Conservation (phyloP, 2,888 invertebrate genomes). For the Platynereis dumerilii region DNA sequence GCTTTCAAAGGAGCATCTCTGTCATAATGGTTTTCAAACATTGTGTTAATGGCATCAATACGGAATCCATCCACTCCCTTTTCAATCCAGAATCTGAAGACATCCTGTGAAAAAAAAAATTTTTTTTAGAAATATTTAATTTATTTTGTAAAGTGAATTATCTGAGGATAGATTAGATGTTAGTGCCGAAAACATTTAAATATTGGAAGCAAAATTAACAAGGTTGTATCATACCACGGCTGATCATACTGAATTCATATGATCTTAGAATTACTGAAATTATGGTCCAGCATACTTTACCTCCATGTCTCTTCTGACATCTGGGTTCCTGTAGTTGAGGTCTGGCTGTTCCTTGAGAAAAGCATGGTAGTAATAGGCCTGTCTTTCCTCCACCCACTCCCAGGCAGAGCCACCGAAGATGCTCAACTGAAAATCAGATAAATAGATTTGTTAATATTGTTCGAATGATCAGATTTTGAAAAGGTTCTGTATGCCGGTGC, state of each 20-base stretch:
- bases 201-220: no score
- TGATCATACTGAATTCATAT: no score
- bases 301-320: slow-evolving; percentile 51
- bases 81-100: slow-evolving; percentile 70
- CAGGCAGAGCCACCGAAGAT: slow-evolving; percentile 77
- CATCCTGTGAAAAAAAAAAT: slow-evolving; percentile 20
- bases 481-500: no score
- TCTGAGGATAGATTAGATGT: no score
- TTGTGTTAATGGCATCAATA: slow-evolving; percentile 78
- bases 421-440: slow-evolving; percentile 59
- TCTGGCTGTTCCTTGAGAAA: slow-evolving; percentile 76
- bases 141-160: no score
- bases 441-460: neutral
- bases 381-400: slow-evolving; percentile 72
- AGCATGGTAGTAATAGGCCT: slow-evolving; percentile 81
- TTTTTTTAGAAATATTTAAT: no score
- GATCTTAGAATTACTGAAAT: no score
- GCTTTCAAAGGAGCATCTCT: slow-evolving; percentile 40
- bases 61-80: slow-evolving; percentile 89
- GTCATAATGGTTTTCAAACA: slow-evolving; percentile 60
- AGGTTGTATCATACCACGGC: no score
- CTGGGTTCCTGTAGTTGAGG: slow-evolving; percentile 78
- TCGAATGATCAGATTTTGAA: no score
- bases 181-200: no score
- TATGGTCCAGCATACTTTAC: no score